These are phyloP conservation scores for Scomber colias DNA, from an alignment of 2,113 vertebrate genomes.

Conservation along the genomic window DNA sequence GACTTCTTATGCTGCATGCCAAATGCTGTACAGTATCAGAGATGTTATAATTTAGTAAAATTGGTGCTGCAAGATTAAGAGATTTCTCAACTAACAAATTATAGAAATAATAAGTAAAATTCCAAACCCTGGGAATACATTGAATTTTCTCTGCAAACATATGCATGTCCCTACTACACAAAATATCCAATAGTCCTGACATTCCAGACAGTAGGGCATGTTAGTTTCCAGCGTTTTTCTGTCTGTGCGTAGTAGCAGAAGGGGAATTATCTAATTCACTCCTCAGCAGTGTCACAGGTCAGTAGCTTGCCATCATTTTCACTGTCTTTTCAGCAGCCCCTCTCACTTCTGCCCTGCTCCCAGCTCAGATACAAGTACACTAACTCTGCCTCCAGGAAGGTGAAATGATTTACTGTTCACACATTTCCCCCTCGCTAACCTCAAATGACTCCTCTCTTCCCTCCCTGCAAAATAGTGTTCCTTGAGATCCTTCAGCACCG, in stretches of 20 bases:
- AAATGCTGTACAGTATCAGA: background rate
- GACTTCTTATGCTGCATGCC: background rate
- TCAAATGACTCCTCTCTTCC: constrained; percentile 65
- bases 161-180: constrained; percentile 15
- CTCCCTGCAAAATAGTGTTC: constrained; percentile 77
- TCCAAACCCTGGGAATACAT: background rate
- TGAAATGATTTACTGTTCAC: constrained; percentile 76
- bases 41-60: constrained; percentile 21
- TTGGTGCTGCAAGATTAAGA: constrained; percentile 29
- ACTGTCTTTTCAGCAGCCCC: constrained; percentile 4
- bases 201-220: constrained; percentile 1
- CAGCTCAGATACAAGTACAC: constrained; percentile 42
- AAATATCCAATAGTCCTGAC: background rate
- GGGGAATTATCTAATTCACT: constrained; percentile 21
- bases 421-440: constrained; percentile 71
- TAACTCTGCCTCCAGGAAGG: constrained; percentile 70
- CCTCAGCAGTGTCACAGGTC: constrained; percentile 12
- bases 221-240: constrained; percentile 13
- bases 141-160: background rate
- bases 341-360: constrained; percentile 7
- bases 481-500: constrained; percentile 80
- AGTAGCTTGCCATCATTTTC: constrained; percentile 21
- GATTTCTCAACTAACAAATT: background rate
- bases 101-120: background rate
- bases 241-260: constrained; percentile 2